Percentiles rank a stretch among this genome's conserved stretches.
Evolutionary conservation across 2,888 invertebrate species (phyloP).

Genomic region (Drosophila bunnanda): DNA sequence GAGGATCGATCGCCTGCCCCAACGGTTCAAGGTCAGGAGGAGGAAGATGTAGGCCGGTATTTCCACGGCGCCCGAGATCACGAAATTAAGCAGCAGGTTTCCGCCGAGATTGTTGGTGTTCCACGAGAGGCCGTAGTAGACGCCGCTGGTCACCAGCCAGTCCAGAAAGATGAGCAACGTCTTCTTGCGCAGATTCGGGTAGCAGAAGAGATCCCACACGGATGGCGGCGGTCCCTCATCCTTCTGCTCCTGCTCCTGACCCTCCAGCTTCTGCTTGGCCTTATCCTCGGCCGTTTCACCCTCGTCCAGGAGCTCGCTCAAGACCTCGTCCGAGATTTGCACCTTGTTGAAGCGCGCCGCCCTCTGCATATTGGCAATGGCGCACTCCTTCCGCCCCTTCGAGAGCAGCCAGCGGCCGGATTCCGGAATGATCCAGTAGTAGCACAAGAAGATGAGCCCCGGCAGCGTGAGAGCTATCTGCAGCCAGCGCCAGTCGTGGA

Average conservation of each 20-base stretch:
- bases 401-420: constrained; percentile 90
- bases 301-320: constrained; percentile 86
- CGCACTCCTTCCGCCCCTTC: constrained; percentile 87
- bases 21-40: constrained; percentile 88
- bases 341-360: constrained; percentile 89
- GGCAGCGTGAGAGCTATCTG: constrained; percentile 90
- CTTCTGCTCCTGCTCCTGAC: not conserved
- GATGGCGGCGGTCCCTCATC: constrained; percentile 79
- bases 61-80: constrained; percentile 91
- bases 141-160: constrained; percentile 91
- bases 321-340: constrained; percentile 86
- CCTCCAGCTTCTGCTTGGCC: constrained; percentile 30
- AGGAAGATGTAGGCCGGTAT: constrained; percentile 89
- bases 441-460: constrained; percentile 88
- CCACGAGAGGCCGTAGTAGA: constrained; percentile 92
- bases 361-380: constrained; percentile 87
- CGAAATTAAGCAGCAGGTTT: constrained; percentile 90
- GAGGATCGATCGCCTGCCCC: constrained; percentile 89
- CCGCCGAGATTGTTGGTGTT: constrained; percentile 90
- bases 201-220: constrained; percentile 87
- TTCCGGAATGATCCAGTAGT: constrained; percentile 92
- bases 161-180: constrained; percentile 90
- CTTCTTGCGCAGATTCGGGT: constrained; percentile 88
- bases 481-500: constrained; percentile 89
- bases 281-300: constrained; percentile 56